A percentile compares a stretch with the other conserved stretches of the same genome.
Evolutionary conservation across 2,888 invertebrate genomes (phyloP).

Genomic region (Neria commutata): DNA sequence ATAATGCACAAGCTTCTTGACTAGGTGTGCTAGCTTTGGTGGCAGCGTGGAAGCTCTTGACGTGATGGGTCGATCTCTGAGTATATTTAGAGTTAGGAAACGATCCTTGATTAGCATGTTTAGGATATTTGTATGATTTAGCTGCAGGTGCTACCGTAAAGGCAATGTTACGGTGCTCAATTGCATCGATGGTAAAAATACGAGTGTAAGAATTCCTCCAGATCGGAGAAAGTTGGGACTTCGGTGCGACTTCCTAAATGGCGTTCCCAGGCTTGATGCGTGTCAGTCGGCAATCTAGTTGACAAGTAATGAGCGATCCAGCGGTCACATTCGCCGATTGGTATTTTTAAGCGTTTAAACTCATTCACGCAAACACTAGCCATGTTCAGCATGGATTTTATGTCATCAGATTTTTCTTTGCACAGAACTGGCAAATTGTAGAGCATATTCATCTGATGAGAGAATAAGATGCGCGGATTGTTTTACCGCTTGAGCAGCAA

Average conservation of each 20-base stretch:
- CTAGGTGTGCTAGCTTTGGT: background rate
- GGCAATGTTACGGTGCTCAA: background rate
- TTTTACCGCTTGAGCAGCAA: slow-evolving; percentile 13
- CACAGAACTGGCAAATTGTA: slow-evolving; percentile 8
- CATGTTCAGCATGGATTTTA: slow-evolving; percentile 5
- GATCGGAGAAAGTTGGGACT: slow-evolving; percentile 7
- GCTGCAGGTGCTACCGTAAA: too few relatives aligned
- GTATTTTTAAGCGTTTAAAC: slow-evolving; percentile 8
- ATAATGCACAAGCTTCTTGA: background rate
- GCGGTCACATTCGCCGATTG: slow-evolving; percentile 7
- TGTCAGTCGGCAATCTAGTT: slow-evolving; percentile 12
- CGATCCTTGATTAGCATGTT: background rate
- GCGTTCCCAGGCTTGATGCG: slow-evolving; percentile 17
- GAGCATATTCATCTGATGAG: slow-evolving; percentile 14
- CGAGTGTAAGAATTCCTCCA: slow-evolving; percentile 8
- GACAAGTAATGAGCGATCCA: slow-evolving; percentile 17
- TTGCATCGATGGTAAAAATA: slow-evolving; percentile 9
- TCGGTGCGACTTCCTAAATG: slow-evolving; percentile 11
- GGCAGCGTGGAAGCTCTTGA: background rate
- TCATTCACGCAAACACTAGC: slow-evolving; percentile 11
- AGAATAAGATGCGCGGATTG: slow-evolving; percentile 11
- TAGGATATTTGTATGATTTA: background rate
- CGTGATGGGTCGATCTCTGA: background rate
- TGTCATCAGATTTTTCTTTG: slow-evolving; percentile 4
- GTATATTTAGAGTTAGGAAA: background rate